Base-by-base conservation (phyloP, 2,113 vertebrate genomes). In the Balaeniceps rex region DNA sequence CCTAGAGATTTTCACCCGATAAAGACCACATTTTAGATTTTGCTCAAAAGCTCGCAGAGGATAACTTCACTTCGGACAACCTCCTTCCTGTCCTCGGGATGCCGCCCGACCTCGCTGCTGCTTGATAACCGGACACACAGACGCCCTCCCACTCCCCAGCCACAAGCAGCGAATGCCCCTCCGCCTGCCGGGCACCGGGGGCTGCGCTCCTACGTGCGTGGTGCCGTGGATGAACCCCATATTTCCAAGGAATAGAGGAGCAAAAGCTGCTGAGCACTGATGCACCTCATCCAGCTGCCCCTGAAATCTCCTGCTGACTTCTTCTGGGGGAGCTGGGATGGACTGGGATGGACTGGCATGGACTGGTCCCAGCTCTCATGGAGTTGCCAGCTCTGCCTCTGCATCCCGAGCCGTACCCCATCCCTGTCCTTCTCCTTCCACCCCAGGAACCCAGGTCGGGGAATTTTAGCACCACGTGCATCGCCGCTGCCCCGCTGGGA, bases 111-210 rank as follows among this genome's bases (percentile, higher is more conserved):
- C 66, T 66, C 3, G 2, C 52, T 19, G 74, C 65, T 24, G 7
- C 11, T 47, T 34, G 80, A 19, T 28, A 33, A 19, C 55, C 55
- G 9, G 7, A 8, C 2, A 51, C 12, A 5, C 19, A 26, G 52
- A 9, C 1, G 12, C 7, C 13, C 49, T 69, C 61, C 10, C 10
- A 14, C 34, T 77, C 64, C 87, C 2, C 0, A 10, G 34, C 19
- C 44, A 1, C 31, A 0, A 19, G 29, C 75, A 25, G 49, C 2
- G 1, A 24, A 13, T 0, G 3, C 31, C 58, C 29, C 70, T 16
- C 4, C 4, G 6, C 44, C 49, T 26, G 25, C 60, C 4, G 4
- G 29, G 49, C 8, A 38, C 26, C 5, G 1, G 28, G 51, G n/a
- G 36, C 70, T 33, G 34, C 3, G 3, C 44, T 16, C 46, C 46